Conservation (phyloP, 2,888 invertebrate species). For the Biston stratarius region DNA sequence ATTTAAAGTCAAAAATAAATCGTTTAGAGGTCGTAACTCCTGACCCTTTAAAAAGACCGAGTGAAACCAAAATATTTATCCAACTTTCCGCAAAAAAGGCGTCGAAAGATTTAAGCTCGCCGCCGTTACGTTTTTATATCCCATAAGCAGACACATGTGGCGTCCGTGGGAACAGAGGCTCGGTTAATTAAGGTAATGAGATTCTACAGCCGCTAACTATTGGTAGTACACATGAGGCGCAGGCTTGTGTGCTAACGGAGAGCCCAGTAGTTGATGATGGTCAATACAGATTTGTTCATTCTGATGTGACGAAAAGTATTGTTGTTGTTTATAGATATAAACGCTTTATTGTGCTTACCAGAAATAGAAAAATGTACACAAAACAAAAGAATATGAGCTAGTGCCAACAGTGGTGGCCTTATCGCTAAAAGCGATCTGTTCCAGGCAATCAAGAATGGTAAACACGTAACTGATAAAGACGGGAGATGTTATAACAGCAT, state of each 20-base stretch:
- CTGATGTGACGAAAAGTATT: conserved; percentile 9
- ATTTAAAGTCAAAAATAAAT: not conserved
- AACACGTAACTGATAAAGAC: too few species aligned
- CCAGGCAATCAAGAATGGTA: too few species aligned
- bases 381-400: too few species aligned
- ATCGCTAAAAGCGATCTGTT: too few species aligned
- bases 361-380: too few species aligned
- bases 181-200: conserved; percentile 72
- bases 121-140: conserved; percentile 61
- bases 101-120: conserved; percentile 70
- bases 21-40: conserved; percentile 14
- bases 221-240: conserved; percentile 40
- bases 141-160: conserved; percentile 75
- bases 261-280: conserved; percentile 31
- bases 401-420: too few species aligned
- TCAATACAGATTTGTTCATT: conserved; percentile 40
- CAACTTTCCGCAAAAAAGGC: conserved; percentile 60
- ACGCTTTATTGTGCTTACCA: too few species aligned
- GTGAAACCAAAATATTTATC: conserved; percentile 52
- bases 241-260: conserved; percentile 38
- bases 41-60: conserved; percentile 12
- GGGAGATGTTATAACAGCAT: too few species aligned
- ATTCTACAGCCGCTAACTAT: conserved; percentile 74
- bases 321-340: not conserved
- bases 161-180: conserved; percentile 69